Conservation (phyloP, 2,113 vertebrate species). For the Psettodes erumei region DNA sequence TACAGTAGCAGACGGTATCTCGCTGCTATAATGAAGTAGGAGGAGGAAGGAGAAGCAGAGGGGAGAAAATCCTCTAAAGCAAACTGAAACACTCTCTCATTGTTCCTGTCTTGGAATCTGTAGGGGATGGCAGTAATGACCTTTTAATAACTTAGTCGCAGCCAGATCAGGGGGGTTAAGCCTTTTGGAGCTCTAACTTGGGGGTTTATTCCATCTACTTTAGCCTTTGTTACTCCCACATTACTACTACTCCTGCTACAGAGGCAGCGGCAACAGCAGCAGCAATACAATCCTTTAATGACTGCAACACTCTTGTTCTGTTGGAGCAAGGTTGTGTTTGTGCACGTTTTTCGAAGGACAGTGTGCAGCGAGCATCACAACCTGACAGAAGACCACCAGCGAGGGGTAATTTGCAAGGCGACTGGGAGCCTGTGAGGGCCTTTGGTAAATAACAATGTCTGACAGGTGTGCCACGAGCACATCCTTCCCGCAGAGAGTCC, state of each 20-base stretch:
- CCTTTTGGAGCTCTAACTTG: constrained; percentile 58
- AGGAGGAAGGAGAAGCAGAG: constrained; percentile 29
- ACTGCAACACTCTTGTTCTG: constrained; percentile 33
- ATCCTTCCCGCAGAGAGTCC: constrained; percentile 51
- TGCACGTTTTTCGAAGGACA: constrained; percentile 42
- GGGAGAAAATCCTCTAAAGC: constrained; percentile 44
- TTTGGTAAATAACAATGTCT: constrained; percentile 72
- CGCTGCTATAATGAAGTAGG: constrained; percentile 53
- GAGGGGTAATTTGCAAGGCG: constrained; percentile 62
- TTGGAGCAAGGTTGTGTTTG: constrained; percentile 44
- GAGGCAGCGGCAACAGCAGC: constrained; percentile 3
- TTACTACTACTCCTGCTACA: background rate
- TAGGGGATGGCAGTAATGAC: constrained; percentile 71
- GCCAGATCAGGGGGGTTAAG: constrained; percentile 65
- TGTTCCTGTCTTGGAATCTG: constrained; percentile 69
- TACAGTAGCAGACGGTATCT: constrained; percentile 8
- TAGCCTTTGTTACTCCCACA: constrained; percentile 58
- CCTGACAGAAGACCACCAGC: constrained; percentile 61
- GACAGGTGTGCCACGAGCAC: constrained; percentile 70
- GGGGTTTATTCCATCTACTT: constrained; percentile 69
- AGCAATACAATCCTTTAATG: constrained; percentile 54
- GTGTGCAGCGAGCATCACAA: constrained; percentile 36
- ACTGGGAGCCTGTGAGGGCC: constrained; percentile 55
- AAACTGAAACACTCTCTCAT: constrained; percentile 63
- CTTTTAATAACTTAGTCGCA: constrained; percentile 76